Evolutionary conservation across 2,113 vertebrate genomes (phyloP).

Genomic region (Scortum barcoo): DNA sequence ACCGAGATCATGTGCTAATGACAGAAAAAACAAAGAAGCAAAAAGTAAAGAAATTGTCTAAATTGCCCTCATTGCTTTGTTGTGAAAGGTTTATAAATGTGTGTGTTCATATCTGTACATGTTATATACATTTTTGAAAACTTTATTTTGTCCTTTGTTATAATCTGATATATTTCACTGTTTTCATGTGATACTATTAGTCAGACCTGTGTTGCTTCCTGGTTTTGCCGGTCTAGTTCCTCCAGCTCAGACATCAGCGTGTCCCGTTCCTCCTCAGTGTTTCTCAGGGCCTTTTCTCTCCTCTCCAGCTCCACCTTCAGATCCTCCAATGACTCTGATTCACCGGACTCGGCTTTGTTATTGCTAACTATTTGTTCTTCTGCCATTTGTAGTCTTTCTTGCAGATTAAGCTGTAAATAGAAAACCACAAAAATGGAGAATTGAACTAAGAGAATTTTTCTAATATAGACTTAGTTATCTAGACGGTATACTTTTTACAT

Average conservation of each 20-base stretch:
- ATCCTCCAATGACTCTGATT: slow-evolving; percentile 75
- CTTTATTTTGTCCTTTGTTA: too few relatives aligned
- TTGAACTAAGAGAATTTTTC: background rate
- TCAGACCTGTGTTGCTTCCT: slow-evolving; percentile 94
- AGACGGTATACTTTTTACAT: background rate
- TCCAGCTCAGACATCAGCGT: slow-evolving; percentile 89
- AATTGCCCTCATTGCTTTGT: background rate
- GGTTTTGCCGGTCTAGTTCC: slow-evolving; percentile 95
- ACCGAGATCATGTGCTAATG: slow-evolving; percentile 91
- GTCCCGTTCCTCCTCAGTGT: slow-evolving; percentile 87
- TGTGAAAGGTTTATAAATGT: background rate
- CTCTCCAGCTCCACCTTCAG: slow-evolving; percentile 86
- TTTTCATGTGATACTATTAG: background rate
- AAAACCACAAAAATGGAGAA: background rate
- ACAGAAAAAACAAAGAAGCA: slow-evolving; percentile 48
- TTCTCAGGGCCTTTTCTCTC: slow-evolving; percentile 84
- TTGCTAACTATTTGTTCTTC: slow-evolving; percentile 35
- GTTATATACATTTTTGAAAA: too few relatives aligned
- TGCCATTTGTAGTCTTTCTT: slow-evolving; percentile 68
- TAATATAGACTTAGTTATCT: background rate
- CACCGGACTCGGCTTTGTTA: slow-evolving; percentile 3
- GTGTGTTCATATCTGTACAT: too few relatives aligned
- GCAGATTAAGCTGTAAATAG: slow-evolving; percentile 64
- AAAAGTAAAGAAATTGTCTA: background rate
- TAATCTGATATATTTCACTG: too few relatives aligned